Percentiles rank a stretch among this genome's conserved stretches.
phyloP scores from a whole-genome alignment of 1,140 invertebrate species.

The Cyphomyrmex costatus region DNA sequence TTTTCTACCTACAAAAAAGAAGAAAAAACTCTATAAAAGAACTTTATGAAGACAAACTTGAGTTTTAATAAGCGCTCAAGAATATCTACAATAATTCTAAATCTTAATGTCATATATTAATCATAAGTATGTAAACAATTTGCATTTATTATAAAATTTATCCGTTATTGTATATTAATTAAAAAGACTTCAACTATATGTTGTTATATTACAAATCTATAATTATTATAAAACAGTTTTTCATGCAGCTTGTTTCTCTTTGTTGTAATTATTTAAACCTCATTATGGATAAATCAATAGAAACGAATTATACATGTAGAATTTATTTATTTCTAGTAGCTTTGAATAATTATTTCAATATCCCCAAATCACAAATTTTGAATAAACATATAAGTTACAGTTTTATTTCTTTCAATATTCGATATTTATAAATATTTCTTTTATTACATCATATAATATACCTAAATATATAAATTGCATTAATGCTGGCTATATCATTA shows the following conservation, averaged over 20 bases:
- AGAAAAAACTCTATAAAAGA: background rate
- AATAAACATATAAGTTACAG: background rate
- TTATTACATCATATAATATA: background rate
- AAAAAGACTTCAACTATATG: background rate
- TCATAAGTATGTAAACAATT: background rate
- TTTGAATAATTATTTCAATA: constrained; percentile 12
- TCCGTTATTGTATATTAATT: background rate
- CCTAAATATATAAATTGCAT: background rate
- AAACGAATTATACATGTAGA: background rate
- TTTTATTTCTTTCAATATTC: background rate
- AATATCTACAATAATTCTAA: background rate
- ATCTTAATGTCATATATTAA: background rate
- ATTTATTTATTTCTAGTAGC: background rate
- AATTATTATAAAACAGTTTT: background rate
- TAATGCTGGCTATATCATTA: background rate
- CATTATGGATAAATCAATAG: background rate
- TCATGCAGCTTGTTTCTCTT: background rate
- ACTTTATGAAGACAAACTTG: background rate
- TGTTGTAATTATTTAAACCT: too few relatives aligned
- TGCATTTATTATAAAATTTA: background rate
- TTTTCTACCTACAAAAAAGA: background rate
- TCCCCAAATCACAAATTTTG: background rate
- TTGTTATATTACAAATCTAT: background rate
- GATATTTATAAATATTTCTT: background rate
- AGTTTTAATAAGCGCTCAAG: background rate